Evolutionary conservation across 1,140 invertebrate genomes (phyloP).

Genomic region (Drosophila varians): DNA sequence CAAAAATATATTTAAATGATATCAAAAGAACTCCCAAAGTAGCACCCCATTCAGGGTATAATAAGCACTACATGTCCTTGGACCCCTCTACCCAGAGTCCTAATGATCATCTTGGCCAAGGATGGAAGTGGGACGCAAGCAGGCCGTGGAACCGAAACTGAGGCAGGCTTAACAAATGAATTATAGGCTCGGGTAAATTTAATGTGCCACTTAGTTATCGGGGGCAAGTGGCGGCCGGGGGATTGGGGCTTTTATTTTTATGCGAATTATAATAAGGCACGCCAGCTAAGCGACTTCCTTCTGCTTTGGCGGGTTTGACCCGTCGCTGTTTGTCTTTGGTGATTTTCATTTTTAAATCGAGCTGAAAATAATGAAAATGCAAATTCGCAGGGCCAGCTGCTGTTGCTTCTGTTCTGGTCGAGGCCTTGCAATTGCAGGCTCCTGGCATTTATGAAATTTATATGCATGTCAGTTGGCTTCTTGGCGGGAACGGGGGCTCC

Average conservation of each 20-base stretch:
- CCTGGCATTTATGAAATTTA: slow-evolving; percentile 71
- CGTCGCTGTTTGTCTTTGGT: slow-evolving; percentile 50
- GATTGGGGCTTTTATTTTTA: slow-evolving; percentile 40
- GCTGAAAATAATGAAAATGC: slow-evolving; percentile 78
- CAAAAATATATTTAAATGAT: too few relatives aligned
- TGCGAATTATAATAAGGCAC: slow-evolving; percentile 52
- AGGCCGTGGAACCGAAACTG: slow-evolving; percentile 22
- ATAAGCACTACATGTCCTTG: slow-evolving; percentile 27
- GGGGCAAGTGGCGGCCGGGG: not conserved
- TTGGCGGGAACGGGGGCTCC: slow-evolving; percentile 1
- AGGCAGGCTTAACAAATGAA: slow-evolving; percentile 69
- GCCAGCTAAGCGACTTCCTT: slow-evolving; percentile 50
- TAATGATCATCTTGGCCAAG: slow-evolving; percentile 52
- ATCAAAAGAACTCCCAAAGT: too few relatives aligned
- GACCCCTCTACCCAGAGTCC: not conserved
- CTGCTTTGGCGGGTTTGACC: slow-evolving; percentile 21
- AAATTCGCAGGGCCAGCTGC: slow-evolving; percentile 57
- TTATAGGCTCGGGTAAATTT: slow-evolving; percentile 75
- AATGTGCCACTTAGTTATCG: slow-evolving; percentile 71
- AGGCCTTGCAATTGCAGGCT: slow-evolving; percentile 50
- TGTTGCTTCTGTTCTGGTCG: slow-evolving; percentile 17
- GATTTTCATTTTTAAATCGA: slow-evolving; percentile 70
- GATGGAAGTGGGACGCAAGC: not conserved
- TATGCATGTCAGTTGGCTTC: slow-evolving; percentile 52
- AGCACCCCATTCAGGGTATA: slow-evolving; percentile 4